Percentiles rank a stretch among this genome's conserved stretches.
phyloP scores from a whole-genome alignment of 2,888 invertebrate genomes.

The Clanis bilineata region DNA sequence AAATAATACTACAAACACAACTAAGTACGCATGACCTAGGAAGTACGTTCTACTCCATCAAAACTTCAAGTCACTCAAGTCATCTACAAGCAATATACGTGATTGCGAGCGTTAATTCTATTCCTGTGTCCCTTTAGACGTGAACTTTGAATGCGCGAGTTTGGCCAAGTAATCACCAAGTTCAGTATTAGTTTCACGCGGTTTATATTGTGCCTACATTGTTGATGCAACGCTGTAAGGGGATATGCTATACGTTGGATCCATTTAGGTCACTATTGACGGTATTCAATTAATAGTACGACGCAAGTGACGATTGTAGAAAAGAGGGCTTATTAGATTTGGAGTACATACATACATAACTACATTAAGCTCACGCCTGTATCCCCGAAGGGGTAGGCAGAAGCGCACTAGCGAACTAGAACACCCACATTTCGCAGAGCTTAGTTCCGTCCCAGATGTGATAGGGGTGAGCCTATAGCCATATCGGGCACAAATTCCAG shows the following conservation, averaged over 20 bases:
- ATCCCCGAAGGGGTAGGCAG: no score
- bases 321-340: not conserved
- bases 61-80: not conserved
- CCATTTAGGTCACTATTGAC: not conserved
- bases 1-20: no score
- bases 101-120: not conserved
- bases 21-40: no score
- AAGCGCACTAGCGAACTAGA: no score
- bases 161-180: conserved; percentile 12
- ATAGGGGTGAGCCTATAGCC: no score
- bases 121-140: conserved; percentile 1
- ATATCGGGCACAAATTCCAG: no score
- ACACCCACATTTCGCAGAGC: no score
- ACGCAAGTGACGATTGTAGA: not conserved
- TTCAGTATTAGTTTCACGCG: conserved; percentile 1
- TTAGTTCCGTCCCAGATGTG: no score
- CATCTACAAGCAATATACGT: not conserved
- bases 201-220: not conserved
- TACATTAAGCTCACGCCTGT: no score
- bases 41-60: not conserved
- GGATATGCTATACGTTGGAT: not conserved
- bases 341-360: no score
- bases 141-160: not conserved
- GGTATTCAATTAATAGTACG: not conserved
- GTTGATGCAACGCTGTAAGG: not conserved